phyloP scores from a whole-genome alignment of 2,797 vertebrate genomes.

The Tympanoctomys barrerae region DNA sequence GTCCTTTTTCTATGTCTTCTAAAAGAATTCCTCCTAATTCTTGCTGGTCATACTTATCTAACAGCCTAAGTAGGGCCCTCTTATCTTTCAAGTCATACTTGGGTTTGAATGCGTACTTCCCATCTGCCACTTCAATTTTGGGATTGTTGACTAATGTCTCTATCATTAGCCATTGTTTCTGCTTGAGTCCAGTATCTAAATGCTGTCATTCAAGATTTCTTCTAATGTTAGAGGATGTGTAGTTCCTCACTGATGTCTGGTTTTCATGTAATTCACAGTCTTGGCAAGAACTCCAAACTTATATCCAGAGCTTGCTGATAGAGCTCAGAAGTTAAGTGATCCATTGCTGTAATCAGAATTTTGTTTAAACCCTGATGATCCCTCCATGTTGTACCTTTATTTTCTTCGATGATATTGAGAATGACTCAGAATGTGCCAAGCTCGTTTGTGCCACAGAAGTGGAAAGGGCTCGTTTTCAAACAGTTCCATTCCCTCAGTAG shows the following conservation, averaged over 20 bases:
- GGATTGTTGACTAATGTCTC: conserved; percentile 98
- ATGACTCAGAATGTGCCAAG: too few species aligned
- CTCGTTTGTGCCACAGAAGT: too few species aligned
- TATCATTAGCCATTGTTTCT: conserved; percentile 98
- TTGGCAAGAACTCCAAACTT: conserved; percentile 99
- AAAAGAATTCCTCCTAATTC: conserved; percentile 97
- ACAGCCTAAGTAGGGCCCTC: conserved; percentile 95
- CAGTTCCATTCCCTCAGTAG: too few species aligned
- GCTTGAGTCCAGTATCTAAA: conserved; percentile 97
- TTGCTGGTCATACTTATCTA: conserved; percentile 98
- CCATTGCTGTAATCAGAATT: conserved; percentile 94
- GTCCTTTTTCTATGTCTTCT: conserved; percentile 98
- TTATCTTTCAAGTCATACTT: conserved; percentile 99
- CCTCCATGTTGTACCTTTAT: too few species aligned
- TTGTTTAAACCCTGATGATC: too few species aligned
- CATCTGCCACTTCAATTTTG: conserved; percentile 97
- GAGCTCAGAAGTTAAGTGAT: conserved; percentile 95
- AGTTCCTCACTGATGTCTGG: too few species aligned
- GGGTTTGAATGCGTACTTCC: conserved; percentile 98
- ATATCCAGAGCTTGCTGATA: conserved; percentile 95
- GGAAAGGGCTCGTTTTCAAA: too few species aligned
- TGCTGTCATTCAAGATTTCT: conserved; percentile 98
- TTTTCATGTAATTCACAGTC: conserved; percentile 99
- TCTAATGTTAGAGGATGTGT: too few species aligned
- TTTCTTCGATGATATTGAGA: too few species aligned